A percentile compares a stretch with the other conserved stretches of the same genome.
Evolutionary conservation across 2,113 vertebrate genomes (phyloP).

Genomic region (Pungitius pungitius): DNA sequence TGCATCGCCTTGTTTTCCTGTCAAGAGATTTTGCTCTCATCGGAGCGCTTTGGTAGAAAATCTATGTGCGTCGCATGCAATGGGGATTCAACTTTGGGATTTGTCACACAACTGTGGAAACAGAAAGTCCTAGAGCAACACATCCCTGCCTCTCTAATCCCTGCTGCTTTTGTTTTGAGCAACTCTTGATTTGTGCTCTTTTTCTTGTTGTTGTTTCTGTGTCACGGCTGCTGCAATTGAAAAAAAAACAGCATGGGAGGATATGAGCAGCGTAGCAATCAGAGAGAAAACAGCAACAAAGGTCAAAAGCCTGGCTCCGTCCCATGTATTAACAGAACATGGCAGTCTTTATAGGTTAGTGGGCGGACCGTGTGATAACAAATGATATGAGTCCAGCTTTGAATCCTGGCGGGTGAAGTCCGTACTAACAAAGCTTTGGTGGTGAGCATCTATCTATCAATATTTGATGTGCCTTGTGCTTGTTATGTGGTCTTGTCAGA

Average conservation of each 20-base stretch:
- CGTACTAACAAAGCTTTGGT: slow-evolving; percentile 8
- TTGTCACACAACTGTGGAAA: slow-evolving; percentile 59
- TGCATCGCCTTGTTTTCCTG: slow-evolving; percentile 47
- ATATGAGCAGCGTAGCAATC: background rate
- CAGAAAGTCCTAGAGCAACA: slow-evolving; percentile 57
- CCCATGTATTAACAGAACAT: background rate
- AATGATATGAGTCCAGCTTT: slow-evolving; percentile 3
- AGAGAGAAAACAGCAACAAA: background rate
- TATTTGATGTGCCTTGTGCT: slow-evolving; percentile 24
- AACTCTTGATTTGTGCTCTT: slow-evolving; percentile 27
- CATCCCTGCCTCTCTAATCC: slow-evolving; percentile 52
- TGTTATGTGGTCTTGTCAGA: slow-evolving; percentile 33
- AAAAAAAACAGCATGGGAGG: background rate
- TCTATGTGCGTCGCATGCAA: slow-evolving; percentile 50
- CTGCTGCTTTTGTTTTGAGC: slow-evolving; percentile 47
- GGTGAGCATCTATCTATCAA: background rate
- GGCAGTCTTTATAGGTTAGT: slow-evolving; percentile 23
- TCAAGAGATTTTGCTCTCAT: slow-evolving; percentile 58
- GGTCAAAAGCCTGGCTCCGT: slow-evolving; percentile 11
- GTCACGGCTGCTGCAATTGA: slow-evolving; percentile 7
- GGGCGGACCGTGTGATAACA: background rate
- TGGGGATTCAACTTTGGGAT: slow-evolving; percentile 61
- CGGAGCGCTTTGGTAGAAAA: slow-evolving; percentile 25
- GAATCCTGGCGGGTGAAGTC: background rate
- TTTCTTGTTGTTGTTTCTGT: slow-evolving; percentile 3